A percentile compares a stretch with the other conserved stretches of the same genome.
Conservation (phyloP, 1,140 invertebrate species). For the Drosophila lowei region DNA sequence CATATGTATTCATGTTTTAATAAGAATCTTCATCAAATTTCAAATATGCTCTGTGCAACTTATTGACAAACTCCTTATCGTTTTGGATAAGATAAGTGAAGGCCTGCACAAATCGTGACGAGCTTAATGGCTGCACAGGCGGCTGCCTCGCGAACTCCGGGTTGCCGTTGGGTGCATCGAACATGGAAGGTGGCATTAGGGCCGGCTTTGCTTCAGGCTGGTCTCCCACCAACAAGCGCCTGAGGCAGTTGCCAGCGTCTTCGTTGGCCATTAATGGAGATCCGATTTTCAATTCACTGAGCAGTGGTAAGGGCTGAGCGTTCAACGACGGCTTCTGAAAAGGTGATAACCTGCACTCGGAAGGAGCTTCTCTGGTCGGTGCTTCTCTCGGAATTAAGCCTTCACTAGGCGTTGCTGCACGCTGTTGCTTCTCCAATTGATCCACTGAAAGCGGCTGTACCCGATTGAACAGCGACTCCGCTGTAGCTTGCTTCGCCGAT, state of each 20-base stretch:
- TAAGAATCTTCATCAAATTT: slow-evolving; percentile 81
- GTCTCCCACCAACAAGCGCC: slow-evolving; percentile 77
- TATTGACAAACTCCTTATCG: slow-evolving; percentile 93
- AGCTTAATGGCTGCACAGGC: slow-evolving; percentile 88
- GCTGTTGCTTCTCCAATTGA: slow-evolving; percentile 94
- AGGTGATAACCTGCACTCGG: slow-evolving; percentile 84
- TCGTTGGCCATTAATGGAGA: slow-evolving; percentile 50
- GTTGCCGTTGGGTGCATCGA: slow-evolving; percentile 82
- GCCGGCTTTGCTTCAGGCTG: slow-evolving; percentile 85
- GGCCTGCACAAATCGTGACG: slow-evolving; percentile 93
- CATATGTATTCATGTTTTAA: no score
- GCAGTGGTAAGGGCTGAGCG: slow-evolving; percentile 39
- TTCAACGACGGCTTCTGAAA: slow-evolving; percentile 40
- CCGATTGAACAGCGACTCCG: slow-evolving; percentile 84
- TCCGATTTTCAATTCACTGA: slow-evolving; percentile 55
- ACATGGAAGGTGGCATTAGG: slow-evolving; percentile 93
- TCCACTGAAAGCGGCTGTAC: slow-evolving; percentile 89
- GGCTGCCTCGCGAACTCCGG: slow-evolving; percentile 36
- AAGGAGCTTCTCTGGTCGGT: slow-evolving; percentile 83
- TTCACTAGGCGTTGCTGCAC: slow-evolving; percentile 74
- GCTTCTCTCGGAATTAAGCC: slow-evolving; percentile 27
- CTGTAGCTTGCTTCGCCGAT: slow-evolving; percentile 88
- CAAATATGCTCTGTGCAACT: slow-evolving; percentile 94
- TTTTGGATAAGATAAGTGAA: slow-evolving; percentile 93
- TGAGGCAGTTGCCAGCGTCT: slow-evolving; percentile 82